Base-by-base conservation (phyloP, 2,888 invertebrate species). In the Antheraea assamensis region DNA sequence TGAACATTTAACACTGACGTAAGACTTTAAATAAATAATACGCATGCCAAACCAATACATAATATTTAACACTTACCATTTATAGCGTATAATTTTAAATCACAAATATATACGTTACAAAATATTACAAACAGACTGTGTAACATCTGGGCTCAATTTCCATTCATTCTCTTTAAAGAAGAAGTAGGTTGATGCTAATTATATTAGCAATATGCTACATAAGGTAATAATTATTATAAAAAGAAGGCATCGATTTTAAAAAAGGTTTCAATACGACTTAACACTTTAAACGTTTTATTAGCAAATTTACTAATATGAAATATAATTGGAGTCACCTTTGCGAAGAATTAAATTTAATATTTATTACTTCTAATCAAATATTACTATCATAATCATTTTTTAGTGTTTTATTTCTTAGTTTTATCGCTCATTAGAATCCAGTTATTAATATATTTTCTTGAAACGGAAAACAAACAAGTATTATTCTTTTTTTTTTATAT, bases 1-100 rank as follows among this genome's bases (percentile, higher is more conserved):
- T 82, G 82, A 82, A 86, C 83, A 83, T 83, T 82, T 82, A 82
- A 86, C 83, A 83, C 80, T 83, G 83, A 85, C 82, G 82, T 83
- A 82, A 87, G 87, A 80, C 81, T 81, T 83, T 86, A 80, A 80
- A 82, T 82, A 89, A 88, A 88, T 81, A 87, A 79, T 76, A 81
- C 79, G 87, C 82, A 88, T 88, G 91, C 86, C 80, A 91, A 90
- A 87, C 79, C 85, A 88, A 89, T 85, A 88, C 80, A 77, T 80
- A 82, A 79, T 80, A 81, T 83, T 88, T 88, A 81, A 84, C 88
- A 87, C 87, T 75, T 77, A 72, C 82, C 79, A 77, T 77, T 73
- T 81, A 81, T 31, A 79, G 81, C 75, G 75, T 78, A 79, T 78
- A 79, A 77, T 35, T 17, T 17, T 58, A 70, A 77, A 76, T 76